A percentile compares a stretch with the other conserved stretches of the same genome.
phyloP scores from a whole-genome alignment of 2,888 invertebrate species.

The Orthonevra nobilis region DNA sequence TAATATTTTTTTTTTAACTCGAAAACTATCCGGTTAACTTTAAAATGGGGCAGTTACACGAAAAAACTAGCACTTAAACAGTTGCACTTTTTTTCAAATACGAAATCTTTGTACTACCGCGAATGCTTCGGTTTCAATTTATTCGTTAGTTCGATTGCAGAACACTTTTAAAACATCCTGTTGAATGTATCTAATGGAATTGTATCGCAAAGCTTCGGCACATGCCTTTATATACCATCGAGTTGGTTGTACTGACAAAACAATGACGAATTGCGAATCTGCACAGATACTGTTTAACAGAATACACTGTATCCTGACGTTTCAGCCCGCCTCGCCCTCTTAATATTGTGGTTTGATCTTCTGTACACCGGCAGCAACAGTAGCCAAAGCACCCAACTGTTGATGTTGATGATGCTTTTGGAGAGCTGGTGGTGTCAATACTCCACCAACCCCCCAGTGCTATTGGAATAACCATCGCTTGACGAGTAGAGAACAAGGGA shows the following conservation, averaged over 20 bases:
- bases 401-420: constrained; percentile 16
- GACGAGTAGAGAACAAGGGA: constrained; percentile 21
- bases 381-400: constrained; percentile 12
- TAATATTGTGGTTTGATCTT: constrained; percentile 26
- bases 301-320: constrained; percentile 44
- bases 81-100: not conserved
- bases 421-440: constrained; percentile 7
- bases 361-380: constrained; percentile 38
- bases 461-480: constrained; percentile 47
- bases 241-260: constrained; percentile 36
- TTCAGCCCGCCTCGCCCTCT: constrained; percentile 10
- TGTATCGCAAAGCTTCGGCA: constrained; percentile 68
- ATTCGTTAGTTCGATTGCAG: constrained; percentile 3
- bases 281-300: constrained; percentile 29
- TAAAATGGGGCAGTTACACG: no score
- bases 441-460: not conserved
- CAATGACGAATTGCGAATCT: constrained; percentile 38
- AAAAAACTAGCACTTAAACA: constrained; percentile 1
- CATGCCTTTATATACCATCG: constrained; percentile 72
- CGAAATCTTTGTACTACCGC: not conserved
- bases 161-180: constrained; percentile 72
- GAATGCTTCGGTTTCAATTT: constrained; percentile 22
- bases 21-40: no score
- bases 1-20: no score
- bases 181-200: constrained; percentile 71